These are phyloP conservation scores for Scaptomyza parva DNA, from an alignment of 2,888 invertebrate species.

Conservation along the genomic window DNA sequence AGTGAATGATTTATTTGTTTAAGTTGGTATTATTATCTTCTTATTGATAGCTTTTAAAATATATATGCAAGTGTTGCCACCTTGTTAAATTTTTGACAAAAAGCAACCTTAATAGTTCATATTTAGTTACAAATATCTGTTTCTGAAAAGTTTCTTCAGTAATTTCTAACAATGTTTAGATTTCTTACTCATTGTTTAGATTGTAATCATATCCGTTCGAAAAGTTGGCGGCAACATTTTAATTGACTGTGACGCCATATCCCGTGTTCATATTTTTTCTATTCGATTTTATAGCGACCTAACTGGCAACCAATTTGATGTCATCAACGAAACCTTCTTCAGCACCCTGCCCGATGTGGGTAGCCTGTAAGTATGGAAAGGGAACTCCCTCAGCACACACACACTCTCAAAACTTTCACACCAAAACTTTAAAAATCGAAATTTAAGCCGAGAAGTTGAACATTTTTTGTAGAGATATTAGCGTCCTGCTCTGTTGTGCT, in stretches of 20 bases:
- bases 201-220: background rate
- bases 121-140: background rate
- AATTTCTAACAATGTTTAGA: background rate
- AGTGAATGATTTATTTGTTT: too few species aligned
- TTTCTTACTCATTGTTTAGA: background rate
- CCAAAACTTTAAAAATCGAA: conserved; percentile 46
- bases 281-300: conserved; percentile 84
- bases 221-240: conserved; percentile 4
- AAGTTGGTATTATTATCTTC: too few species aligned
- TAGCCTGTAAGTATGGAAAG: conserved; percentile 84
- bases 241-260: conserved; percentile 9
- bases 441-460: conserved; percentile 19
- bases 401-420: background rate
- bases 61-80: too few species aligned
- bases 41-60: too few species aligned
- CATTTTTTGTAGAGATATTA: conserved; percentile 42
- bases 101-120: too few species aligned
- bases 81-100: background rate
- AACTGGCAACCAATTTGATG: conserved; percentile 85
- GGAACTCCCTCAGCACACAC: too few species aligned
- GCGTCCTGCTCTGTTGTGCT: conserved; percentile 46
- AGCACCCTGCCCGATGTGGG: conserved; percentile 80
- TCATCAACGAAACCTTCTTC: conserved; percentile 80
- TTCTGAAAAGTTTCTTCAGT: too few species aligned
- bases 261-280: conserved; percentile 12